Evolutionary conservation across 2,113 vertebrate species (phyloP), one percentile per base, ranked within the genome.

Genomic region (Dermatemys mawii): DNA sequence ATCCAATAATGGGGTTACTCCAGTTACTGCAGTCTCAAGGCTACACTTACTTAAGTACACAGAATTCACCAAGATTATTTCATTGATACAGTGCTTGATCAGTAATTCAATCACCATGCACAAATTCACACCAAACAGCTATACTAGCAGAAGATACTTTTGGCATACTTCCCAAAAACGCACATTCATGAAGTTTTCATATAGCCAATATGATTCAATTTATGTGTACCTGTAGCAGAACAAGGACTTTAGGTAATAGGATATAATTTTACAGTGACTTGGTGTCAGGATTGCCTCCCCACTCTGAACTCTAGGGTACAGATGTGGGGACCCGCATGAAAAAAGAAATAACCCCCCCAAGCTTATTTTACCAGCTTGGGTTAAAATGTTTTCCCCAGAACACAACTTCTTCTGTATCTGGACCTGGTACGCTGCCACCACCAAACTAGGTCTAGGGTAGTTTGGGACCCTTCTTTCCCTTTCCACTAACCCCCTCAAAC

Each of bases 21-120:
- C 78, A 86, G 83, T 92, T 97, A 79, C 55, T 41, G 89, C 67
- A 93, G 90, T 90, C 94, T 95, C 83, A 90, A 96, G 96, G 93
- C 89, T 86, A 46, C 0, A 96, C 84, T 96, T 96, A 96, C 67
- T 93, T 93, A 97, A 96, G 29, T 54, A 83, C 85, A 96, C 14
- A 95, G 57, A 96, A 96, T 93, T 95, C 95, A 53, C 35, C 13
- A 63, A 95, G 92, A 95, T 96, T 84, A 87, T 87, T 95, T 89
- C 90, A 95, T 87, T 96, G 97, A 97, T 96, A 96, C 80, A 93
- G 91, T 67, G 94, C 94, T 98, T 94, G 94, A 92, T 86, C 81
- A 95, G 86, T 83, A 97, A 97, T 96, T 93, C 79, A 97, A 96
- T 98, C 98, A 91, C 85, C 81, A 87, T 87, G n/a, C 88, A 96